A percentile compares a stretch with the other conserved stretches of the same genome.
Conservation (phyloP, 1,140 invertebrate genomes). For the Drosophila baimaii region DNA sequence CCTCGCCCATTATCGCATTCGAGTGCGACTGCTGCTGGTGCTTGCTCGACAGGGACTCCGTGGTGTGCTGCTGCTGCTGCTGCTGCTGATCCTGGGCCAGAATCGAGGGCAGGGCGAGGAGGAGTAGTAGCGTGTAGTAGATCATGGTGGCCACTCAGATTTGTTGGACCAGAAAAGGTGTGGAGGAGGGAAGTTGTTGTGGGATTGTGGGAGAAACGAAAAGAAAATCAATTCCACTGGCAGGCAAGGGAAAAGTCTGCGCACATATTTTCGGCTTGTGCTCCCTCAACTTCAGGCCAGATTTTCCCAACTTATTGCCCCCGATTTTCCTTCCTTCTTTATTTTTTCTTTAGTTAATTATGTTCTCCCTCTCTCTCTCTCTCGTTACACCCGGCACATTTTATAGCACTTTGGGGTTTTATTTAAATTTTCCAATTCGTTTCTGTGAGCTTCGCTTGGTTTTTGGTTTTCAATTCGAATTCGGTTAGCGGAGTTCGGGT, state of each 20-base stretch:
- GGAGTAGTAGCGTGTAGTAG: slow-evolving; percentile 26
- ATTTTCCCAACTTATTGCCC: slow-evolving; percentile 16
- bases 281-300: slow-evolving; percentile 33
- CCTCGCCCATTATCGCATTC: slow-evolving; percentile 81
- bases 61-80: slow-evolving; percentile 42
- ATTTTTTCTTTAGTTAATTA: slow-evolving; percentile 54
- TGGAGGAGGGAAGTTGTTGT: slow-evolving; percentile 7
- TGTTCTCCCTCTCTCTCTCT: slow-evolving; percentile 20
- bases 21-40: slow-evolving; percentile 70
- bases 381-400: slow-evolving; percentile 45
- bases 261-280: slow-evolving; percentile 69
- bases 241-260: slow-evolving; percentile 56
- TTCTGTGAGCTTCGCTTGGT: slow-evolving; percentile 9
- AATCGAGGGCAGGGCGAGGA: slow-evolving; percentile 11
- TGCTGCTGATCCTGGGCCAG: slow-evolving; percentile 43
- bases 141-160: slow-evolving; percentile 25
- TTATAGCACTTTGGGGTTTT: slow-evolving; percentile 41
- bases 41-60: slow-evolving; percentile 41
- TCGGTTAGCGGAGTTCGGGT: neutral
- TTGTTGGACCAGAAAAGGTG: slow-evolving; percentile 19
- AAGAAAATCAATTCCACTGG: slow-evolving; percentile 72
- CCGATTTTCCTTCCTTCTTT: no score
- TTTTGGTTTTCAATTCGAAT: slow-evolving; percentile 9
- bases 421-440: slow-evolving; percentile 23
- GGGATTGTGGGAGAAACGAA: slow-evolving; percentile 46